A percentile compares a stretch with the other conserved stretches of the same genome.
phyloP scores from a whole-genome alignment of 2,113 vertebrate species.

The Rhagologus leucostigma region DNA sequence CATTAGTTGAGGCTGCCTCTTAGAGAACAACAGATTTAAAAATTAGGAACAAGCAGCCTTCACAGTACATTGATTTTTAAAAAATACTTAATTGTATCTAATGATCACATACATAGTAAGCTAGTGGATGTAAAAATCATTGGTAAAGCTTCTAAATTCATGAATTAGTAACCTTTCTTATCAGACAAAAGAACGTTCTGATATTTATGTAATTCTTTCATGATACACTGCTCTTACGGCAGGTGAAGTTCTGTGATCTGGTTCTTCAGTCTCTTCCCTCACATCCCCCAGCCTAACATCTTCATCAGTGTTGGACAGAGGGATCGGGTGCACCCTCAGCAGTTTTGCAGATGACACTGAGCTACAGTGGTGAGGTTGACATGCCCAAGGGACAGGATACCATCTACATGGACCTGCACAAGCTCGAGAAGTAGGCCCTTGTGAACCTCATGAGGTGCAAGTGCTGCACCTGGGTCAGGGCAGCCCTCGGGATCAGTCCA shows the following conservation, averaged over 20 bases:
- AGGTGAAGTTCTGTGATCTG: not conserved
- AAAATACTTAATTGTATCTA: not conserved
- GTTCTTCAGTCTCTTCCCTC: not conserved
- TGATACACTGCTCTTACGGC: not conserved
- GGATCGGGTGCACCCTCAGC: rapidly evolving
- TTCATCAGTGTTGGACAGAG: not conserved
- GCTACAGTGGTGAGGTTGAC: not conserved
- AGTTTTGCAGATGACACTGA: not conserved
- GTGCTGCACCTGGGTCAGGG: not conserved
- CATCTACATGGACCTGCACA: not conserved
- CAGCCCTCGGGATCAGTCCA: rapidly evolving
- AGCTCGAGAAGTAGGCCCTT: rapidly evolving
- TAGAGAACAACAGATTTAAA: not conserved
- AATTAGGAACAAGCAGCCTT: not conserved
- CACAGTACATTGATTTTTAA: not conserved
- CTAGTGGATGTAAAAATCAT: not conserved
- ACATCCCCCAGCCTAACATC: not conserved
- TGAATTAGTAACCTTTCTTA: not conserved
- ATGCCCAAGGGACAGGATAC: rapidly evolving
- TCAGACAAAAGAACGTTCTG: not conserved
- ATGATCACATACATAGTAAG: not conserved
- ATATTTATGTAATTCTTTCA: not conserved
- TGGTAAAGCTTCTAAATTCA: not conserved
- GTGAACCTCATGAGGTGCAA: not conserved
- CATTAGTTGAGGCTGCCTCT: not conserved